Evolutionary conservation across 2,113 vertebrate genomes (phyloP).

Genomic region (Chaetodon auriga): DNA sequence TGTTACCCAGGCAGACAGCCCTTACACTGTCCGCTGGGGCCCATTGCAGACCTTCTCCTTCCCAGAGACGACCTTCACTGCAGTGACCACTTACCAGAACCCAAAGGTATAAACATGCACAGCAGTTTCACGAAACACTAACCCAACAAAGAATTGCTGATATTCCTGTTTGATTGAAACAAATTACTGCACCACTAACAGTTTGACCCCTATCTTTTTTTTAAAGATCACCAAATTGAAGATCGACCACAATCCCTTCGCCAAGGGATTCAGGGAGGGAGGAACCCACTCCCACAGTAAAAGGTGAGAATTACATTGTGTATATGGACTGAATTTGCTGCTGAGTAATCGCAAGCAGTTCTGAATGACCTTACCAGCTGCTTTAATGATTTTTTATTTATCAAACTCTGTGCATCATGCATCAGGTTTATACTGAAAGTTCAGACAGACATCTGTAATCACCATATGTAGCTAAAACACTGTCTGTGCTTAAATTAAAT

Average conservation of each 20-base stretch:
- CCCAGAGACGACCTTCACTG: conserved; percentile 89
- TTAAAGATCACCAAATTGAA: conserved; percentile 91
- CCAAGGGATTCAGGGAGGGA: conserved; percentile 89
- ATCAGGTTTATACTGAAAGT: too few relatives aligned
- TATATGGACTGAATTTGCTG: background rate
- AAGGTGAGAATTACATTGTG: conserved; percentile 72
- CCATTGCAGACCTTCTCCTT: conserved; percentile 90
- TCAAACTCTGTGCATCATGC: too few relatives aligned
- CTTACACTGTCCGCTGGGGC: conserved; percentile 88
- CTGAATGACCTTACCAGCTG: background rate
- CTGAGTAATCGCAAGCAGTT: background rate
- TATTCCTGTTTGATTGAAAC: background rate
- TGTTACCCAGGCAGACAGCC: conserved; percentile 89
- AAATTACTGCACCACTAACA: background rate
- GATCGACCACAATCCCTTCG: conserved; percentile 93
- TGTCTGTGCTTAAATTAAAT: background rate
- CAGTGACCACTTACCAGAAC: conserved; percentile 93
- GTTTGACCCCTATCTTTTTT: background rate
- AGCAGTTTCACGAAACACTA: background rate
- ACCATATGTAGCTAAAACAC: background rate
- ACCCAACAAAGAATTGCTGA: background rate
- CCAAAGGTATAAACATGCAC: conserved; percentile 81
- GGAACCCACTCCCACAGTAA: conserved; percentile 84
- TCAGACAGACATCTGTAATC: too few relatives aligned
- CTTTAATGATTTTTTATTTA: too few relatives aligned